Conservation (phyloP, 2,888 invertebrate genomes). For the Acleris emargana region DNA sequence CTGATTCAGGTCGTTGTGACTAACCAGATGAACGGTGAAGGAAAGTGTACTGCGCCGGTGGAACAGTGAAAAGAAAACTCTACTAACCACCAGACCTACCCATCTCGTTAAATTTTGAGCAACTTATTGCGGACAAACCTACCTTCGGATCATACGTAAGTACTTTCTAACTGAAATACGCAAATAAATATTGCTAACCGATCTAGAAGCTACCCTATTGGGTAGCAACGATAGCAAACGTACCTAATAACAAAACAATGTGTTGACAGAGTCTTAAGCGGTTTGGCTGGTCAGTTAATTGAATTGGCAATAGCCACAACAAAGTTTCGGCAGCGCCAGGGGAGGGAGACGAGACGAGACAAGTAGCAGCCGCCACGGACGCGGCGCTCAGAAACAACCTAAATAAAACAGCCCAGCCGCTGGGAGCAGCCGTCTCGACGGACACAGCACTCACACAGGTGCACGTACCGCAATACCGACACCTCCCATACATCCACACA, state of each 20-base stretch:
- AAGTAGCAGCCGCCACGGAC: slow-evolving; percentile 39
- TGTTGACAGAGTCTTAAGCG: slow-evolving; percentile 4
- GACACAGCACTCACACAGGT: slow-evolving; percentile 62
- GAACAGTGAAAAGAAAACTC: too few species aligned
- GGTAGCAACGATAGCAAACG: background rate
- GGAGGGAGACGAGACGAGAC: slow-evolving; percentile 21
- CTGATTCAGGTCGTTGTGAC: background rate
- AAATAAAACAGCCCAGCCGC: slow-evolving; percentile 66
- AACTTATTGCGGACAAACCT: too few species aligned
- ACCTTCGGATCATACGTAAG: too few species aligned
- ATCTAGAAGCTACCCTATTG: too few species aligned
- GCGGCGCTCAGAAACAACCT: slow-evolving; percentile 44
- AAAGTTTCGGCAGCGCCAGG: slow-evolving; percentile 20
- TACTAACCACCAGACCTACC: too few species aligned
- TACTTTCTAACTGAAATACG: too few species aligned
- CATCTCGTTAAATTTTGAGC: too few species aligned
- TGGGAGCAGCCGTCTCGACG: slow-evolving; percentile 75
- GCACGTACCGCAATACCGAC: slow-evolving; percentile 52
- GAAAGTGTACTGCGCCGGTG: background rate
- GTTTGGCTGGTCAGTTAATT: slow-evolving; percentile 4
- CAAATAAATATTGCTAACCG: too few species aligned
- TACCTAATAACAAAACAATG: background rate
- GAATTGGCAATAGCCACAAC: slow-evolving; percentile 11
- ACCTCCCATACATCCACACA: slow-evolving; percentile 44
- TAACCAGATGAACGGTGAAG: background rate